Evolutionary conservation across 2,888 invertebrate species (phyloP), one percentile per base, ranked within the genome.

Genomic region (Xylota sylvarum): DNA sequence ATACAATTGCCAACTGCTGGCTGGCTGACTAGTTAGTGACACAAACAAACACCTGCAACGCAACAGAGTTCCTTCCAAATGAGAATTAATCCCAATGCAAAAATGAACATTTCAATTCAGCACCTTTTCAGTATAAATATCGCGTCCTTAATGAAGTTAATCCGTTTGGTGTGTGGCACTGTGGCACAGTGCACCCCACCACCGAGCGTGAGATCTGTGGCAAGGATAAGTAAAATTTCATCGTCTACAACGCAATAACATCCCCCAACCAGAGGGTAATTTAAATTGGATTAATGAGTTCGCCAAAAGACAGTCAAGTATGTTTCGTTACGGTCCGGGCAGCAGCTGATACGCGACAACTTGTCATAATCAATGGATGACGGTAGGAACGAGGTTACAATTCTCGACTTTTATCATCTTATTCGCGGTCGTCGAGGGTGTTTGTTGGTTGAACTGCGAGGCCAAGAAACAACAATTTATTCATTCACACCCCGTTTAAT

Each of bases 221-320:
- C 76, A 72, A 72, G 72, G 85, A 85, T 85, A 85, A 85, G 70
- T 56, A 74, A 46, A 43, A 17, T 37, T 58, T 76, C 76, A 46
- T 46, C 56, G 74, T 50, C 62, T 69, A 69, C 69, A 69, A 52
- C 27, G 60, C 50, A 35, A 64, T 19, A 78, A 64, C 84, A 85
- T 85, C 81, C 85, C 85, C 82, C 77, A 69, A 77, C 60, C 17
- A 52, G 58, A 37, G 69, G 86, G 60, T 82, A 73, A 82, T 86
- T 86, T 82, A 86, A 86, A 86, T 69, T 86, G 86, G 86, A 82
- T 82, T 86, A 86, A 86, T 86, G 81, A 86, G 55, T 77, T 77
- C 72, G 77, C 81, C 70, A 85, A 74, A 78, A 81, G 74, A 80
- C 46, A 77, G 46, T 67, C 55, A 27, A 55, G 46, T 60, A 40